These are phyloP conservation scores for Protophormia terraenovae DNA, from an alignment of 2,888 invertebrate species.

Conservation along the genomic window DNA sequence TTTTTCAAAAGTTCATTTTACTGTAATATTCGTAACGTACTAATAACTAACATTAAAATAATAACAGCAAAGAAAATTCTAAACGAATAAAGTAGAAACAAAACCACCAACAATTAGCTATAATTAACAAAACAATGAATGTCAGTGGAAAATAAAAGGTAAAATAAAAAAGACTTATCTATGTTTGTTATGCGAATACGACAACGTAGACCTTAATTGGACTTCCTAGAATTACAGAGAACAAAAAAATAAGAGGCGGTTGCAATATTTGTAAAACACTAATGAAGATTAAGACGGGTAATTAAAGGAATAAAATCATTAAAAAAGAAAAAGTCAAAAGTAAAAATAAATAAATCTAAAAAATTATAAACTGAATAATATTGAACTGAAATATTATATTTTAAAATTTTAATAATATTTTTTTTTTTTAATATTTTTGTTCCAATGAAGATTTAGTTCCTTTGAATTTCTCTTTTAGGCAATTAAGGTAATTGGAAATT, in stretches of 20 bases:
- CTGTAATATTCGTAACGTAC: no score
- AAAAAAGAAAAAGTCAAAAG: not conserved
- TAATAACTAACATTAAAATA: no score
- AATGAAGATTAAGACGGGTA: not conserved
- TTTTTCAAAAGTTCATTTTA: not conserved
- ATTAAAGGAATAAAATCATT: not conserved
- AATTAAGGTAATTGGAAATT: conserved; percentile 56
- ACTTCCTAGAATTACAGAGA: conserved; percentile 47
- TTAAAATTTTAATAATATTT: no score
- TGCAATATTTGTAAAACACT: not conserved
- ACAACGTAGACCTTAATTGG: conserved; percentile 32
- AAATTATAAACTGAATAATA: not conserved
- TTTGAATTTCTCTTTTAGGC: conserved; percentile 32
- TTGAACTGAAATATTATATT: not conserved
- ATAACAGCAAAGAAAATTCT: not conserved
- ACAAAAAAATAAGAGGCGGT: not conserved
- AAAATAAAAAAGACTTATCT: not conserved
- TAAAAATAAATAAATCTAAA: not conserved
- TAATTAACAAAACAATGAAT: conserved; percentile 9
- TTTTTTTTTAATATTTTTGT: not conserved
- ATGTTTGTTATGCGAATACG: not conserved
- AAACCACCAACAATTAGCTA: conserved; percentile 1
- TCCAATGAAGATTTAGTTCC: not conserved
- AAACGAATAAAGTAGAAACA: not conserved
- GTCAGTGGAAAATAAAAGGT: not conserved